A percentile compares a stretch with the other conserved stretches of the same genome.
These are phyloP conservation scores for Acestrorhynchus altus DNA, from an alignment of 2,797 vertebrate genomes.

Conservation along the genomic window DNA sequence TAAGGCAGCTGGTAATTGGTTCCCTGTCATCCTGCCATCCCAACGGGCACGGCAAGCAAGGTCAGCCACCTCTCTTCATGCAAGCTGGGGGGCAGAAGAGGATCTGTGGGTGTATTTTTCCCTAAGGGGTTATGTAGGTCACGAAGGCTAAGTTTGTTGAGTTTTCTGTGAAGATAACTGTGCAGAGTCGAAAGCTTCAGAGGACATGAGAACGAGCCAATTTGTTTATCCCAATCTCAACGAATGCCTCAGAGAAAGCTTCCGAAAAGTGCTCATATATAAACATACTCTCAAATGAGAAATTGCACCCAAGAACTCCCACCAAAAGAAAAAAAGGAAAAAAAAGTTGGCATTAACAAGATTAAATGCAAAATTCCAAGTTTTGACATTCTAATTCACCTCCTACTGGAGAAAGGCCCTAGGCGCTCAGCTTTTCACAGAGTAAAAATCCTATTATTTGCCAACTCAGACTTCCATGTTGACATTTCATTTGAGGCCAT, in stretches of 20 bases:
- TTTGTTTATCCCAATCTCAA: conserved; percentile 31
- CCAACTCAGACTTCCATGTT: conserved; percentile 44
- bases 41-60: conserved; percentile 25
- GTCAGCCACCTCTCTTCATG: conserved; percentile 21
- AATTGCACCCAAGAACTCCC: conserved; percentile 54
- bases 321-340: conserved; percentile 48
- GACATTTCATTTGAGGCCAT: conserved; percentile 50
- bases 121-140: conserved; percentile 31
- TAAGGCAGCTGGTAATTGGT: conserved; percentile 41
- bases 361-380: conserved; percentile 48
- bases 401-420: conserved; percentile 33
- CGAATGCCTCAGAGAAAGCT: neutral
- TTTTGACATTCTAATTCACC: conserved; percentile 52
- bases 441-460: conserved; percentile 37
- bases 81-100: neutral
- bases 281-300: conserved; percentile 16
- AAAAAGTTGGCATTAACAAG: conserved; percentile 31
- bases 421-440: conserved; percentile 29
- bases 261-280: conserved; percentile 12
- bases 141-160: conserved; percentile 6
- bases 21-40: conserved; percentile 24
- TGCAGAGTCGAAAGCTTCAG: neutral
- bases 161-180: conserved; percentile 14
- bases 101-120: neutral
- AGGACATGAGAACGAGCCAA: neutral